Percentiles rank a stretch among this genome's conserved stretches.
These are phyloP conservation scores for Capitulum mitella DNA, from an alignment of 2,888 invertebrate genomes.

Conservation along the genomic window DNA sequence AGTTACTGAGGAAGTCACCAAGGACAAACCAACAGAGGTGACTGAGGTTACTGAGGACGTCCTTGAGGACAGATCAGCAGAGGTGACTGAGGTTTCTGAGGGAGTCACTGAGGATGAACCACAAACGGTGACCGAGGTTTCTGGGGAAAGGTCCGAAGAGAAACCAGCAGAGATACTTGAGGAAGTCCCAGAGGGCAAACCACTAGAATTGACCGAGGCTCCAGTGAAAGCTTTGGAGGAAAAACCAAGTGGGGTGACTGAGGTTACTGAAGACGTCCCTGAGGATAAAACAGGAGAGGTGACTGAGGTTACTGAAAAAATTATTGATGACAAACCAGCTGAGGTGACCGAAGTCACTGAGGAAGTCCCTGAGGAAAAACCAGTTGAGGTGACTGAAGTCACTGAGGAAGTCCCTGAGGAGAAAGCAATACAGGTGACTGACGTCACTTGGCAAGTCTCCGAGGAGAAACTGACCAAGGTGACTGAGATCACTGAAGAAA, in stretches of 20 bases:
- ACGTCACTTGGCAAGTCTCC: no score
- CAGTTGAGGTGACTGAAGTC: background rate
- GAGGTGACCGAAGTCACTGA: background rate
- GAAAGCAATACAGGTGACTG: background rate
- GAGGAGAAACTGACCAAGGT: background rate
- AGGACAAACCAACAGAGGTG: background rate
- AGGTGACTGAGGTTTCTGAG: background rate
- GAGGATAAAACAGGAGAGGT: background rate
- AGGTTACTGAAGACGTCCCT: background rate
- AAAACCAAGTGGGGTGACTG: no score
- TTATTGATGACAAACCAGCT: background rate
- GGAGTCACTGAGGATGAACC: background rate
- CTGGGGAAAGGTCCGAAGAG: no score
- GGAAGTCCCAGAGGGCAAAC: no score
- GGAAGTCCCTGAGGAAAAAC: background rate
- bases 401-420: background rate
- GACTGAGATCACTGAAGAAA: background rate
- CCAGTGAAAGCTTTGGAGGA: no score
- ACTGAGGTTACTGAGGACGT: background rate
- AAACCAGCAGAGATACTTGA: no score
- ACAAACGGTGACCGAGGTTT: background rate
- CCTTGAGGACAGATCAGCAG: background rate
- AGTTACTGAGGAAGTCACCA: background rate
- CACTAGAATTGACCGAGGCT: no score
- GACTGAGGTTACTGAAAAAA: slow-evolving; percentile 1